Conservation (phyloP, 2,113 vertebrate species). For the Larimichthys polyactis region DNA sequence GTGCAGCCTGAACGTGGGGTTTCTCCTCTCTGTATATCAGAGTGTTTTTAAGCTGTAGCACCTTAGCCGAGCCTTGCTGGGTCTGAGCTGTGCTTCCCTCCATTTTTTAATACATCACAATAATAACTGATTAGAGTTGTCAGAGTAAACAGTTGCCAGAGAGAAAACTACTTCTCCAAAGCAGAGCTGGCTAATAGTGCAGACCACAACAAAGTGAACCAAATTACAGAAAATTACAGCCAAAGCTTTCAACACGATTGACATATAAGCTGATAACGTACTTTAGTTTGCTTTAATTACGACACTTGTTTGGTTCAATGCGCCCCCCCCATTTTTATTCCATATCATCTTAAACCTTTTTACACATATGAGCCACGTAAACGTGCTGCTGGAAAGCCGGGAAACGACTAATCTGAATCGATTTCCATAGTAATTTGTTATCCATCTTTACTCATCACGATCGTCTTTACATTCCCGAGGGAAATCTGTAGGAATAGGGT, state of each 20-base stretch:
- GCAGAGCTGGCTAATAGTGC: background rate
- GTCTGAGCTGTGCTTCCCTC: background rate
- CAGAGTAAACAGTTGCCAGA: constrained; percentile 25
- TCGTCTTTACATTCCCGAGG: constrained; percentile 19
- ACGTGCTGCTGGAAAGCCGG: constrained; percentile 22
- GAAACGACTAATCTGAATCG: constrained; percentile 30
- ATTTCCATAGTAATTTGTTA: constrained; percentile 26
- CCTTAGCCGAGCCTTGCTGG: constrained; percentile 21
- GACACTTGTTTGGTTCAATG: background rate
- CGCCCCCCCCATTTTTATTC: background rate
- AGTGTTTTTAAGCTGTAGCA: constrained; percentile 15
- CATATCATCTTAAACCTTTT: background rate
- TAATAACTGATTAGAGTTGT: constrained; percentile 31
- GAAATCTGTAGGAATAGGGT: constrained; percentile 31
- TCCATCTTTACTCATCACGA: constrained; percentile 15
- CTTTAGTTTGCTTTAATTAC: constrained; percentile 21
- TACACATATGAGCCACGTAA: background rate
- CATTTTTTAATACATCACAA: constrained; percentile 6
- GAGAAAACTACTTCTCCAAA: background rate
- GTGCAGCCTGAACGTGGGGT: constrained; percentile 19
- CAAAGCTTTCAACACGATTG: constrained; percentile 11
- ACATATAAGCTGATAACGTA: background rate
- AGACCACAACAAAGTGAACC: background rate
- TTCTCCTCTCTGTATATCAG: background rate
- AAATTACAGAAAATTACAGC: constrained; percentile 20